These are phyloP conservation scores for Tanaodytes sp. DNA, from an alignment of 2,888 invertebrate species.

Conservation along the genomic window DNA sequence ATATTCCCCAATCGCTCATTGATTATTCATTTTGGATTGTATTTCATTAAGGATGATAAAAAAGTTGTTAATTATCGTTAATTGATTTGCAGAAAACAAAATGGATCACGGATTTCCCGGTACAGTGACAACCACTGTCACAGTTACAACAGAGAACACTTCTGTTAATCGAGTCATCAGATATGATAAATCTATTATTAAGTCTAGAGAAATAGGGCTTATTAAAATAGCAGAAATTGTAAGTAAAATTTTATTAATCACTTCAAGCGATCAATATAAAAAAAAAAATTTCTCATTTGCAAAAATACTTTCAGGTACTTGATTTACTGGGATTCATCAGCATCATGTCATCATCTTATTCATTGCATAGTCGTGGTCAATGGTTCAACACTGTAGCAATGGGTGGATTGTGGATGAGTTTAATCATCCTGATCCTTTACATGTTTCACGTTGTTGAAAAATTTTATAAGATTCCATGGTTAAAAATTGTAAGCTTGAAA, in stretches of 20 bases:
- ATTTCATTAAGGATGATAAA: too few species aligned
- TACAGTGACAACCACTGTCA: constrained; percentile 81
- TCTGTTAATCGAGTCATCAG: constrained; percentile 83
- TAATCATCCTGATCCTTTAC: constrained; percentile 84
- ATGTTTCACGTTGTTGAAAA: constrained; percentile 90
- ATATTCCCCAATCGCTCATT: too few species aligned
- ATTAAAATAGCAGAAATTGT: constrained; percentile 85
- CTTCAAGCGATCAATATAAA: too few species aligned
- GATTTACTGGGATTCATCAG: constrained; percentile 87
- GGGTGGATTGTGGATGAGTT: constrained; percentile 89
- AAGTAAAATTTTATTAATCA: constrained; percentile 68
- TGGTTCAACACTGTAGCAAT: constrained; percentile 87
- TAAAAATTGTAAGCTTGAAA: constrained; percentile 78
- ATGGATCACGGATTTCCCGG: constrained; percentile 82
- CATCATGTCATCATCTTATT: constrained; percentile 78
- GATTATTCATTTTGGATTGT: too few species aligned
- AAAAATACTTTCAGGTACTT: constrained; percentile 74
- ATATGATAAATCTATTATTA: constrained; percentile 82
- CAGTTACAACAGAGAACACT: constrained; percentile 75
- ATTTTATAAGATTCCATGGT: constrained; percentile 89
- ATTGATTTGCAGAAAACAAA: constrained; percentile 42
- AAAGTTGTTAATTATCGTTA: too few species aligned
- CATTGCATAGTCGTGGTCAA: constrained; percentile 77
- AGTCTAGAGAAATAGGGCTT: constrained; percentile 81
- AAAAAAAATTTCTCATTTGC: too few species aligned